These are phyloP conservation scores for Augochlora pura DNA, from an alignment of 1,140 invertebrate species.

Conservation along the genomic window DNA sequence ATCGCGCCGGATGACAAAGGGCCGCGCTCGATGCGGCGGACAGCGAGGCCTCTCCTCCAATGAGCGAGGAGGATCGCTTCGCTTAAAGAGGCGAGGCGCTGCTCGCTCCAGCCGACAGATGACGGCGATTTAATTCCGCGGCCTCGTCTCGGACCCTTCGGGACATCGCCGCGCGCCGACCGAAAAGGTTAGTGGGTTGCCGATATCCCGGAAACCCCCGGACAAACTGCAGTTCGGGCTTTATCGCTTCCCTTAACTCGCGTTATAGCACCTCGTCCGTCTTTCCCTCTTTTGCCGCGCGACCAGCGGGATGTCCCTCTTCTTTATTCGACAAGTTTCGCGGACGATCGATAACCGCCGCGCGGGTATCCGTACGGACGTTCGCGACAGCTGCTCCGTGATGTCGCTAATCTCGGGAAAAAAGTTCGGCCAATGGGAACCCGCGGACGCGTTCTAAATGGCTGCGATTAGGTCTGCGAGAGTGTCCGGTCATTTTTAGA, in stretches of 20 bases:
- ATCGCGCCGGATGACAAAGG: no score
- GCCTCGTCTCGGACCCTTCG: no score
- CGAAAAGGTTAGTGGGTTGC: constrained; percentile 59
- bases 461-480: no score
- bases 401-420: background rate
- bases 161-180: background rate
- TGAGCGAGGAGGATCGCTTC: no score
- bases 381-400: background rate
- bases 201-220: constrained; percentile 16
- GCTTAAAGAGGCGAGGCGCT: no score
- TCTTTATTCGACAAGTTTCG: constrained; percentile 35
- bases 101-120: no score
- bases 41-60: no score
- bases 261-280: constrained; percentile 43
- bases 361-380: background rate
- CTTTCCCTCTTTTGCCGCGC: constrained; percentile 13
- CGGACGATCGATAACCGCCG: constrained; percentile 1
- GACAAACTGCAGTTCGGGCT: constrained; percentile 49
- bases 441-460: no score
- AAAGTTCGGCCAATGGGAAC: background rate
- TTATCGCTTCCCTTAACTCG: constrained; percentile 39
- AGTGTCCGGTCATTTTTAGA: no score
- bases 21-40: no score
- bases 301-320: background rate
- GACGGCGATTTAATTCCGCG: no score